Conservation (phyloP, 2,797 vertebrate species). For the Poeciliopsis turneri region DNA sequence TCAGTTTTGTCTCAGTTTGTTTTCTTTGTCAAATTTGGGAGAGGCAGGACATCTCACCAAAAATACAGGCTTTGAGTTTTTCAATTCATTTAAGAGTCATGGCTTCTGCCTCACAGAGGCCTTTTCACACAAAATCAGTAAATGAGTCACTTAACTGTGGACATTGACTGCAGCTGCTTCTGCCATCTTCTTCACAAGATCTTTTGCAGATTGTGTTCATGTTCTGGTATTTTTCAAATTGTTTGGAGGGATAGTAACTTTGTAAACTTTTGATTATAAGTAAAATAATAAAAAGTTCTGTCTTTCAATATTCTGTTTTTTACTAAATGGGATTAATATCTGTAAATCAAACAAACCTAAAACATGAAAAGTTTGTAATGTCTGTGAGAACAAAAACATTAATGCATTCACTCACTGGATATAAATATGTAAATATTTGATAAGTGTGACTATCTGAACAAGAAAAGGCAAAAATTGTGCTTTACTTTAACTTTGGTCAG, state of each 20-base stretch:
- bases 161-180: neutral
- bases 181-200: neutral
- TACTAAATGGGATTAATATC: neutral
- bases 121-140: too few species aligned
- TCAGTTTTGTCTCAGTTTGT: neutral
- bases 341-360: neutral
- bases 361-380: neutral
- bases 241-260: neutral
- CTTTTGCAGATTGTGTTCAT: neutral
- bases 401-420: neutral
- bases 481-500: neutral
- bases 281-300: neutral
- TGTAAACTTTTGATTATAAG: neutral
- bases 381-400: neutral
- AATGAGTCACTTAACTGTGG: neutral
- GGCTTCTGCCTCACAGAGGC: too few species aligned
- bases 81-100: too few species aligned
- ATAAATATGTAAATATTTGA: neutral
- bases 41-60: too few species aligned
- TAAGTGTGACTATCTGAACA: neutral
- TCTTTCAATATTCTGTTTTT: neutral
- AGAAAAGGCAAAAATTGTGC: neutral
- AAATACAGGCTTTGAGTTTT: too few species aligned
- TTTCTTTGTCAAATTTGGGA: neutral
- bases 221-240: neutral